Percentiles rank a stretch among this genome's conserved stretches.
Evolutionary conservation across 2,888 invertebrate genomes (phyloP).

Genomic region (Melikaiella ostensackeni): DNA sequence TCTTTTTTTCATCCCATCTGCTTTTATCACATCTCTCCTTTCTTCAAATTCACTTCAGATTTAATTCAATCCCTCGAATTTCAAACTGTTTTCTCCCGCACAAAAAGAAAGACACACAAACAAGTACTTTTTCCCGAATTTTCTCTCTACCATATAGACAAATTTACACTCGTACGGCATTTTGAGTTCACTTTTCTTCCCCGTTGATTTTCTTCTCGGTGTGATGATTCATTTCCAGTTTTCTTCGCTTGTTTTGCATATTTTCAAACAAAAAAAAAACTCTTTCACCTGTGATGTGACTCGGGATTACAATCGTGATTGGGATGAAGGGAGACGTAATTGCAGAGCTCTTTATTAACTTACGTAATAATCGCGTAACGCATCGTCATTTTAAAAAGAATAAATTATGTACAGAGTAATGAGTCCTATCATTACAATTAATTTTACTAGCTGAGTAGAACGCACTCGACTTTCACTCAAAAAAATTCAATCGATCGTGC

Average conservation of each 20-base stretch:
- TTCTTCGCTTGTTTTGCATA: not conserved
- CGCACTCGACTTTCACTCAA: slow-evolving; percentile 3
- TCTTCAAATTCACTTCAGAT: slow-evolving; percentile 16
- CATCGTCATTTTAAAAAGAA: slow-evolving; percentile 30
- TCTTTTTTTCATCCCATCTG: slow-evolving; percentile 31
- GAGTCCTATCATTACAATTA: slow-evolving; percentile 32
- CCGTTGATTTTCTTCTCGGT: not conserved
- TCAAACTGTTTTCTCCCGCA: not conserved
- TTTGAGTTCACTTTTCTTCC: slow-evolving; percentile 20
- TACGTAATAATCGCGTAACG: slow-evolving; percentile 15
- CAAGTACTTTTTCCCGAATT: not conserved
- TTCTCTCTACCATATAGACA: slow-evolving; percentile 55
- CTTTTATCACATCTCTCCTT: slow-evolving; percentile 36
- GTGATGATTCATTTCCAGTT: slow-evolving; percentile 10
- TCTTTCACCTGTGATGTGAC: slow-evolving; percentile 9
- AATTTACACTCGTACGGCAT: not conserved
- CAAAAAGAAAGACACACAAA: not conserved
- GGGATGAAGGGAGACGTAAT: slow-evolving; percentile 31
- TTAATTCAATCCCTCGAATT: not conserved
- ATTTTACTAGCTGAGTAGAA: slow-evolving; percentile 35
- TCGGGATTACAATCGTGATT: not conserved
- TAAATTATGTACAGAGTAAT: slow-evolving; percentile 36
- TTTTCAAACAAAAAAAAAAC: slow-evolving; percentile 6
- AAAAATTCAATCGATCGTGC: slow-evolving; percentile 23
- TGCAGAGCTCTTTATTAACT: slow-evolving; percentile 39